Percentiles rank a stretch among this genome's conserved stretches.
Evolutionary conservation across 2,888 invertebrate species (phyloP).

Genomic region (Boloria euphrosyne): DNA sequence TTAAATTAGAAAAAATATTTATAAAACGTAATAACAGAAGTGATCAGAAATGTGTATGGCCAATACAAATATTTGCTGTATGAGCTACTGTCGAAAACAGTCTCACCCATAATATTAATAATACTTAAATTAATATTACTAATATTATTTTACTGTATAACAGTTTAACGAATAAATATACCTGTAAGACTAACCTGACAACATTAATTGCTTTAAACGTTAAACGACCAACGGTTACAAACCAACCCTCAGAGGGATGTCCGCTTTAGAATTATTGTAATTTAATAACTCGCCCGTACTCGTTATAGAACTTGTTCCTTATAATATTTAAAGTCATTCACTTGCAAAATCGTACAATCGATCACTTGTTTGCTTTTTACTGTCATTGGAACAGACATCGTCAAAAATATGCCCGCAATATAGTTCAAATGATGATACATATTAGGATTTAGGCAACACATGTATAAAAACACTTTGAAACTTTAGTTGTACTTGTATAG

Average conservation of each 20-base stretch:
- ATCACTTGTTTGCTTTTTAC: constrained; percentile 69
- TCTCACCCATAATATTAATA: constrained; percentile 1
- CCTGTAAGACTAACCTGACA: constrained; percentile 14
- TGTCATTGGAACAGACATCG: constrained; percentile 44
- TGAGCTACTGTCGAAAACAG: not conserved
- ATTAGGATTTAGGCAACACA: not conserved
- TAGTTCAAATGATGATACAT: not conserved
- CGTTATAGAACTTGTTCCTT: constrained; percentile 51
- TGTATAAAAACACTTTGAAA: too few species aligned
- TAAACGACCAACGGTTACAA: constrained; percentile 33
- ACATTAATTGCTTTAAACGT: constrained; percentile 26
- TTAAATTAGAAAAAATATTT: too few species aligned
- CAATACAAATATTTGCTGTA: too few species aligned
- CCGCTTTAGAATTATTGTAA: constrained; percentile 67
- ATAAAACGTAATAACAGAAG: too few species aligned
- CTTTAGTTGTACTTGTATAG: too few species aligned
- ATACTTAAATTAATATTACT: constrained; percentile 9
- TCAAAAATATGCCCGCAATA: constrained; percentile 9
- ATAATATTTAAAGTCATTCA: constrained; percentile 63
- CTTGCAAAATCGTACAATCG: constrained; percentile 69
- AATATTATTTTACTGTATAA: constrained; percentile 7
- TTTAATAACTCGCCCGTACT: constrained; percentile 67
- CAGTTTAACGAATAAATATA: not conserved
- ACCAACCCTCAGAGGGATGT: constrained; percentile 39
- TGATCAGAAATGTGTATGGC: too few species aligned